Percentiles rank a stretch among this genome's conserved stretches.
Conservation (phyloP, 37 sponge, comb jelly and placozoan genomes). For the Spongilla lacustris region DNA sequence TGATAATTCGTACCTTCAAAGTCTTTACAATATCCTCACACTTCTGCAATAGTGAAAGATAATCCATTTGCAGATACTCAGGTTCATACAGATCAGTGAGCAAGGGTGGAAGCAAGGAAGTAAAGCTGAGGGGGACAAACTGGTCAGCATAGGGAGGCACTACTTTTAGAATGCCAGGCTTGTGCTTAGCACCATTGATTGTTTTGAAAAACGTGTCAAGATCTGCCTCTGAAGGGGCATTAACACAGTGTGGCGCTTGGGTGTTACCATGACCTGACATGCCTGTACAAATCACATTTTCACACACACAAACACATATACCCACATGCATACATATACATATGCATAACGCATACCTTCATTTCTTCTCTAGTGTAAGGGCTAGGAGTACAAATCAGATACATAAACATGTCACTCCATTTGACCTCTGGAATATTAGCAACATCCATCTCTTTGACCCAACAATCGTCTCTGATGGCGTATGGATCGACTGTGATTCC, state of each 20-base stretch:
- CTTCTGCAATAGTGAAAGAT: conserved; percentile 16
- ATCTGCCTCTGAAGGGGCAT: conserved; percentile 9
- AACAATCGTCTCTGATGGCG: too few relatives aligned
- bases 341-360: conserved; percentile 24
- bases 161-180: conserved; percentile 24
- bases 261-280: too few relatives aligned
- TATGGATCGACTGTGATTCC: too few relatives aligned
- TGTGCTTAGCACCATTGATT: neutral
- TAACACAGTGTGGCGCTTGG: too few relatives aligned
- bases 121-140: conserved; percentile 3
- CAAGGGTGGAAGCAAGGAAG: conserved; percentile 2
- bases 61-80: neutral
- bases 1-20: conserved; percentile 20
- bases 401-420: conserved; percentile 31
- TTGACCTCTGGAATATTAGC: conserved; percentile 17
- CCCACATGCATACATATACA: too few relatives aligned
- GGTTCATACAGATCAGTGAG: conserved; percentile 37
- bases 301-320: too few relatives aligned
- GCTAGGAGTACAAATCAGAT: conserved; percentile 25
- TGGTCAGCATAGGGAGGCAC: conserved; percentile 24
- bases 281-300: too few relatives aligned
- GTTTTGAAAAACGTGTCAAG: conserved; percentile 11
- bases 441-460: too few relatives aligned
- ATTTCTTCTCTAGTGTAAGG: conserved; percentile 35
- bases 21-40: conserved; percentile 34